phyloP scores from a whole-genome alignment of 1,140 invertebrate species.

The Ips nitidus region DNA sequence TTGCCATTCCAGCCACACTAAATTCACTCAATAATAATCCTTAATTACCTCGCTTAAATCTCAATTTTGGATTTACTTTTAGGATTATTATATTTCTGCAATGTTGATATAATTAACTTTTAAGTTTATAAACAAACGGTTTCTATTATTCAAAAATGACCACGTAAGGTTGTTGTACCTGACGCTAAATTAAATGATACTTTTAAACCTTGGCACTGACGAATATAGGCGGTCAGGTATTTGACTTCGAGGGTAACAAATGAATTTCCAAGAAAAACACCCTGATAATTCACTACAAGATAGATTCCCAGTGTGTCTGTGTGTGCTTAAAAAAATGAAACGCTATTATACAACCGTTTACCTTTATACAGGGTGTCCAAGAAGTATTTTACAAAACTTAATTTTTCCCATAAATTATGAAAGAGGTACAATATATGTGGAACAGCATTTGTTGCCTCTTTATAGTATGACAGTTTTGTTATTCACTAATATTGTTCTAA shows the following conservation, averaged over 20 bases:
- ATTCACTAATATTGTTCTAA: no score
- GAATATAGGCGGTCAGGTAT: neutral
- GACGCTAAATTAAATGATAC: neutral
- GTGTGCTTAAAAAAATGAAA: no score
- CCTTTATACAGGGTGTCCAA: no score
- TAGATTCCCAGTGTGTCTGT: neutral
- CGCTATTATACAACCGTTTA: no score
- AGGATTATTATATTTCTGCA: neutral
- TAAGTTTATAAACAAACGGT: slow-evolving; percentile 9
- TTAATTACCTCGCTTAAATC: neutral
- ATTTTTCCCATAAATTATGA: no score
- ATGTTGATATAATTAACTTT: neutral
- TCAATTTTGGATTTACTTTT: neutral
- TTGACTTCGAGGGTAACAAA: neutral
- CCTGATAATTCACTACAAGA: slow-evolving; percentile 1
- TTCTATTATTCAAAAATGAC: neutral
- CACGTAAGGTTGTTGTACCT: slow-evolving; percentile 5
- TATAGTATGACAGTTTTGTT: no score
- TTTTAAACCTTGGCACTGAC: neutral
- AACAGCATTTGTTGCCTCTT: no score
- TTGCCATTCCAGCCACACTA: neutral
- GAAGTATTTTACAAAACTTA: no score
- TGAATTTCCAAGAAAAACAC: slow-evolving; percentile 9
- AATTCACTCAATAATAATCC: neutral
- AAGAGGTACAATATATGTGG: no score